These are phyloP conservation scores for Drosophila ambigua DNA, from an alignment of 1,140 invertebrate genomes.

Conservation along the genomic window DNA sequence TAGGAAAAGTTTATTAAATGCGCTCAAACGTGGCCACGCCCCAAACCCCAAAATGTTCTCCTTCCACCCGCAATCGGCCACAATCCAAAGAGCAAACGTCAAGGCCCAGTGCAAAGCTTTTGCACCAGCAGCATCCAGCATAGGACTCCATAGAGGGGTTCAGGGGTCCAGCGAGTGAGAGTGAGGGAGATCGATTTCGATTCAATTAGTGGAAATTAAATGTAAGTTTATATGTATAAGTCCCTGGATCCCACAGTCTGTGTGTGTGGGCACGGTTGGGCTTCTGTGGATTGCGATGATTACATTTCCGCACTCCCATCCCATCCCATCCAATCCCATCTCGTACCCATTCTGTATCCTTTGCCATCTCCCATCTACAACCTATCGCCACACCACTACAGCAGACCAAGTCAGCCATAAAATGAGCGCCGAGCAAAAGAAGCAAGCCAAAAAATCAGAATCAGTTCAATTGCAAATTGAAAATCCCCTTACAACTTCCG, in stretches of 20 bases:
- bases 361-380: too few relatives aligned
- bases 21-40: slow-evolving; percentile 33
- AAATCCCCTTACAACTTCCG: slow-evolving; percentile 82
- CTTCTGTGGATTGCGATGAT: slow-evolving; percentile 67
- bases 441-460: slow-evolving; percentile 75
- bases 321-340: neutral
- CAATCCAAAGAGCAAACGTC: slow-evolving; percentile 53
- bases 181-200: slow-evolving; percentile 77
- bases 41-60: slow-evolving; percentile 3
- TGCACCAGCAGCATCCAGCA: slow-evolving; percentile 34
- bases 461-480: slow-evolving; percentile 82
- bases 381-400: slow-evolving; percentile 46
- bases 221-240: slow-evolving; percentile 71
- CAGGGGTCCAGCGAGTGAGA: neutral
- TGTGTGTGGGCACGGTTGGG: slow-evolving; percentile 43
- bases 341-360: too few relatives aligned
- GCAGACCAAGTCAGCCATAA: slow-evolving; percentile 75
- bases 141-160: too few relatives aligned
- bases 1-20: slow-evolving; percentile 77
- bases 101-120: slow-evolving; percentile 42
- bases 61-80: slow-evolving; percentile 14
- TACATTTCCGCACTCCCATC: slow-evolving; percentile 68
- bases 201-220: slow-evolving; percentile 83
- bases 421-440: slow-evolving; percentile 70
- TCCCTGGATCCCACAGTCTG: slow-evolving; percentile 14